Conservation (phyloP, 2,888 invertebrate species). For the Drosophila anceps region DNA sequence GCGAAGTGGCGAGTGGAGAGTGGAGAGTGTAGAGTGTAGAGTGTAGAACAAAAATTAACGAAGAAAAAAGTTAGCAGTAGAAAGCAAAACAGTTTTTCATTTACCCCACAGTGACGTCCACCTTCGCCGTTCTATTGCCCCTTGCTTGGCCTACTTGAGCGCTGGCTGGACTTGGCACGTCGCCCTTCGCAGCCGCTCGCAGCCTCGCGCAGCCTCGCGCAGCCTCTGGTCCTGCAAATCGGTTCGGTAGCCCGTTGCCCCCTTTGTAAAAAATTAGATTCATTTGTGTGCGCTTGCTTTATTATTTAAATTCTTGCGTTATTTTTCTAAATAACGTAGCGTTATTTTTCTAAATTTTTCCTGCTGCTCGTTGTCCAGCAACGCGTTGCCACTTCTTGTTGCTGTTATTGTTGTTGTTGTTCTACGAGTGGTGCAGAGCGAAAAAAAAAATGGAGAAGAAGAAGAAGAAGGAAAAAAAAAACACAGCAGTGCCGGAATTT, state of each 20-base stretch:
- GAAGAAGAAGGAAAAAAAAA: conserved; percentile 29
- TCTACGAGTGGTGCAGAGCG: conserved; percentile 22
- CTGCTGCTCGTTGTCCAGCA: conserved; percentile 39
- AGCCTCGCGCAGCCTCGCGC: no score
- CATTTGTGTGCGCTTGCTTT: conserved; percentile 82
- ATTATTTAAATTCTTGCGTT: conserved; percentile 81
- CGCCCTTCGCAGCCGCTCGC: not conserved
- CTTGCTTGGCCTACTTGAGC: conserved; percentile 17
- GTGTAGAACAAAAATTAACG: conserved; percentile 58
- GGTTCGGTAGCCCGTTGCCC: conserved; percentile 48
- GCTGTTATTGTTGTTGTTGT: conserved; percentile 36
- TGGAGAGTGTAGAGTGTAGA: no score
- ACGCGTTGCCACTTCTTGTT: conserved; percentile 17
- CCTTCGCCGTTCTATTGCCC: conserved; percentile 14
- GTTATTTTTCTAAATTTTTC: conserved; percentile 79
- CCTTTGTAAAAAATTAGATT: conserved; percentile 81
- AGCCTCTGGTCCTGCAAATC: not conserved
- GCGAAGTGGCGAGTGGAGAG: no score
- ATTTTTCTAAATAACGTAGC: conserved; percentile 79
- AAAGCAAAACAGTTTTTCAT: conserved; percentile 76
- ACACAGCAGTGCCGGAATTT: conserved; percentile 80
- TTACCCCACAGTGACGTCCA: conserved; percentile 40
- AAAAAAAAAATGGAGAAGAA: no score
- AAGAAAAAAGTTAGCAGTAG: conserved; percentile 63
- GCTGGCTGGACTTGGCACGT: conserved; percentile 13